Conservation (phyloP, 2,113 vertebrate genomes). For the Equus przewalskii region DNA sequence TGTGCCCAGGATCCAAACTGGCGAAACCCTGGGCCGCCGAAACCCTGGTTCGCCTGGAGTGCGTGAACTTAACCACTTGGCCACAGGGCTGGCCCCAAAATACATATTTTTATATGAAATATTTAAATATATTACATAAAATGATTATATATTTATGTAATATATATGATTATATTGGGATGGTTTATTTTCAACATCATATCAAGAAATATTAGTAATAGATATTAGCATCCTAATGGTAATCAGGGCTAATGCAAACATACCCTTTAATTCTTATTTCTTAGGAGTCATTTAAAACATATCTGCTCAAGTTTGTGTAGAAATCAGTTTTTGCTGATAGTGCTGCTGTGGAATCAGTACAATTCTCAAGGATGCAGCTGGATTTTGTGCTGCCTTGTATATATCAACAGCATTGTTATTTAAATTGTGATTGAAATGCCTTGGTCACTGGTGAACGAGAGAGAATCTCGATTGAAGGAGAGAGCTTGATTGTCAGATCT, state of each 20-base stretch:
- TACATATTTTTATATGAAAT: background rate
- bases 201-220: constrained; percentile 36
- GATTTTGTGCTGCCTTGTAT: constrained; percentile 26
- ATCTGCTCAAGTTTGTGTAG: background rate
- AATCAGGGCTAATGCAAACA: background rate
- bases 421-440: constrained; percentile 52
- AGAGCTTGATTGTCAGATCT: background rate
- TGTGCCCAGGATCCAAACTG: no score
- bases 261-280: constrained; percentile 37
- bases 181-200: constrained; percentile 29
- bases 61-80: no score
- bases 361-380: constrained; percentile 55
- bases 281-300: background rate
- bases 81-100: background rate
- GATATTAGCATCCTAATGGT: background rate
- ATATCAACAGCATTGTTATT: constrained; percentile 7
- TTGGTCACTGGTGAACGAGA: background rate
- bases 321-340: constrained; percentile 37
- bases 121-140: background rate
- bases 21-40: no score
- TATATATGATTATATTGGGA: background rate
- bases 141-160: background rate
- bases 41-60: no score
- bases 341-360: constrained; percentile 17
- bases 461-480: background rate